Conservation (phyloP, 2,113 vertebrate genomes). For the Archilochus colubris region DNA sequence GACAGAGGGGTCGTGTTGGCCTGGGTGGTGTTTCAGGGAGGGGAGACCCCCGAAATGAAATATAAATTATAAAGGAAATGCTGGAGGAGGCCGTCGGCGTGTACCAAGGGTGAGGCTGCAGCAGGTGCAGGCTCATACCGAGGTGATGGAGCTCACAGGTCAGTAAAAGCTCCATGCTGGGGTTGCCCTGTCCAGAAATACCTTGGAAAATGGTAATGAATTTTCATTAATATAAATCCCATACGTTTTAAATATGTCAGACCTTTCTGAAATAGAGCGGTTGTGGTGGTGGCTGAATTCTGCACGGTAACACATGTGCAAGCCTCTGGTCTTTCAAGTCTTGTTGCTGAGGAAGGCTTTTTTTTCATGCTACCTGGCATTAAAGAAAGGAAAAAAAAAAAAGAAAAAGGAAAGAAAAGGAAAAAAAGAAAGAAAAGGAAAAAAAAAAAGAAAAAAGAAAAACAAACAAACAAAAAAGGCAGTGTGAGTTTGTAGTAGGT, state of each 20-base stretch:
- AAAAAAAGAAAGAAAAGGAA: background rate
- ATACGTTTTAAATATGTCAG: background rate
- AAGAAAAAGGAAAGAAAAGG: too few relatives aligned
- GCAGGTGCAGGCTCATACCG: rapidly evolving
- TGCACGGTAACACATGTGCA: rapidly evolving
- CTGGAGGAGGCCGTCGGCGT: rapidly evolving
- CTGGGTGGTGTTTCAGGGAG: background rate
- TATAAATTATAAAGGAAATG: rapidly evolving
- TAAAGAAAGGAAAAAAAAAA: background rate
- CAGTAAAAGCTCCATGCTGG: background rate
- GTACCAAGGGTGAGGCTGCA: background rate
- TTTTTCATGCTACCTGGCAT: too few relatives aligned
- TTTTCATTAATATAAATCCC: too few relatives aligned
- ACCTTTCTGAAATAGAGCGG: background rate
- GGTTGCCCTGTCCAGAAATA: background rate
- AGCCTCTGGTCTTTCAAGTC: background rate
- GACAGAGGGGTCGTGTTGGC: too few relatives aligned
- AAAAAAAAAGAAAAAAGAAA: too few relatives aligned
- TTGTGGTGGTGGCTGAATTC: background rate
- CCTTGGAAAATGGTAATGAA: too few relatives aligned
- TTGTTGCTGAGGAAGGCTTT: background rate
- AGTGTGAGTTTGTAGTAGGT: too few relatives aligned
- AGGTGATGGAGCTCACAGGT: rapidly evolving
- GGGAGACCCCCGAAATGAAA: rapidly evolving
- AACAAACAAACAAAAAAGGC: background rate